Base-by-base conservation (phyloP, 2,888 invertebrate species). In the Eristalis intricaria region DNA sequence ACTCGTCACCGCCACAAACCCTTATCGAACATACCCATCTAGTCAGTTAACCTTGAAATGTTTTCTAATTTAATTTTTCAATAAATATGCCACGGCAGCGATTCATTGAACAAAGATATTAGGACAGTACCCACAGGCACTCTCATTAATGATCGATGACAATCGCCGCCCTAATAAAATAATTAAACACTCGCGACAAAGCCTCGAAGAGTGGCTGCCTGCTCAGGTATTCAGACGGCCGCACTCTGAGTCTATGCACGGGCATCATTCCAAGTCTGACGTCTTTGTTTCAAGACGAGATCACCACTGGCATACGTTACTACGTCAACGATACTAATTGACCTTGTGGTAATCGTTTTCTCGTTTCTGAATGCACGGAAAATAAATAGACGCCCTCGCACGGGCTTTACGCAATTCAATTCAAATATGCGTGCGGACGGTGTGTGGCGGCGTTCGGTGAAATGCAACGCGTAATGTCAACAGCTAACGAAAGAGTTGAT, bases 311-410 rank as follows among this genome's bases (percentile, higher is more conserved):
- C 69, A 74, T 82, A 74, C 73, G 73, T 69, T 73, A 73, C 70
- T 82, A 74, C 73, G 73, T 69, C 78, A 73, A 66, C 58, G 66
- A 65, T 68, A 56, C 60, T 19, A 64, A 83, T 75, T 86, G 82
- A 86, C 86, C 83, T 83, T 86, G 86, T 74, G n/a, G 23, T 75
- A 26, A 77, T 22, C 26, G 60, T 73, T 77, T 65, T 60, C n/a
- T 19, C 19, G 50, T 50, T 50, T 19, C 50, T n/a, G 50, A 50
- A 50, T 40, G 68, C 60, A 71, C 60, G 4, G 35, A 71, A 68
- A 56, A 22, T 23, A 77, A 69, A 64, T 23, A n/a, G 15, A 11
- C 7, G 11, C 32, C 26, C 32, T 23, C 43, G 40, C 70, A 63
- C 71, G n/a, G 61, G 64, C 66, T 71, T 77, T 74, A 70, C 85